Evolutionary conservation across 2,797 vertebrate species (phyloP), one percentile per base, ranked within the genome.

Genomic region (Morus bassanus): DNA sequence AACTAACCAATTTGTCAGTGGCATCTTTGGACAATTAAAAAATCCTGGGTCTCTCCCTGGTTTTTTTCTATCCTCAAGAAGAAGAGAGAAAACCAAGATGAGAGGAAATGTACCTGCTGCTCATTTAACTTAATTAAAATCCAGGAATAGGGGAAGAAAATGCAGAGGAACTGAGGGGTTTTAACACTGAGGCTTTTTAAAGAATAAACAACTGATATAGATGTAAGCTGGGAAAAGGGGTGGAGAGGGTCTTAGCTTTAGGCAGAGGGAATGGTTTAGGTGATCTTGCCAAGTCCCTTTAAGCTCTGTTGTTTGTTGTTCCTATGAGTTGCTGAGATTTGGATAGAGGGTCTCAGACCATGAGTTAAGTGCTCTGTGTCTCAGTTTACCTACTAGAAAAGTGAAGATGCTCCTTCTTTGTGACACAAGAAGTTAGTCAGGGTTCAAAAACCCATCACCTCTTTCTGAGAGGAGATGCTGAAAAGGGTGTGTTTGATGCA

Each of bases 1-100:
- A 86, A 74, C 60, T 10, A 94, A 57, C 67, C 84, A 93, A 89
- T 97, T 97, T 95, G 96, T 97, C 95, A 92, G 91, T 59, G 78
- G 80, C 67, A 85, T 91, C 91, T 91, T 73, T 82, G 80, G 61
- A 88, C 93, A 92, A 95, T 92, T 95, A 94, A 88, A 91, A 91
- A 89, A 10, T 9, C n/a, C 59, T 7, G 24, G 1, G 0, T 76
- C 68, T 76, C 72, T 83, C 50, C 35, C 54, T 80, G 9, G 2
- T 70, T 89, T 74, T 79, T 76, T 79, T 33, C 50, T 74, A 0
- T 45, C 45, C 27, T 91, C 45, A 19, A 56, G 73, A 89, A 88
- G 72, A 86, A 78, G 1, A 50, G 51, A 85, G 64, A 64, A 80
- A 91, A 69, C 16, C 23, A 68, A 61, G 77, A 72, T 46, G 88